phyloP scores from a whole-genome alignment of 2,888 invertebrate genomes.

The Hyppa rectilinea region DNA sequence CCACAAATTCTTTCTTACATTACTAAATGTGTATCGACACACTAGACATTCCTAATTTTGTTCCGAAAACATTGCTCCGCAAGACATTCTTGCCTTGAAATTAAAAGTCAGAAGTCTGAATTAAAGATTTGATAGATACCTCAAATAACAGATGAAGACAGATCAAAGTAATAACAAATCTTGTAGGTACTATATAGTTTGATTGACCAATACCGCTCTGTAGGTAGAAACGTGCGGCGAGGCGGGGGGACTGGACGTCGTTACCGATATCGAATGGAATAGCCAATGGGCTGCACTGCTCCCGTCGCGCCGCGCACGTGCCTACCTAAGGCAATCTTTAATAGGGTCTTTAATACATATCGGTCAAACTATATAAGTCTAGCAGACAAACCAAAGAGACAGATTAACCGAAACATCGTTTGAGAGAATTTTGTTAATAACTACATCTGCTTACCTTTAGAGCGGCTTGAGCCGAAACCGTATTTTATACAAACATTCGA shows the following conservation, averaged over 20 bases:
- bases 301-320: too few relatives aligned
- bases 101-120: background rate
- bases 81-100: slow-evolving; percentile 47
- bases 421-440: slow-evolving; percentile 35
- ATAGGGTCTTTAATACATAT: too few relatives aligned
- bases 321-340: too few relatives aligned
- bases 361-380: too few relatives aligned
- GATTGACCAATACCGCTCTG: too few relatives aligned
- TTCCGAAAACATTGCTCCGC: slow-evolving; percentile 46
- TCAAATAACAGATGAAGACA: slow-evolving; percentile 5
- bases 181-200: too few relatives aligned
- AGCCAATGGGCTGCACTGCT: too few relatives aligned
- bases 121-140: slow-evolving; percentile 24
- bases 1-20: slow-evolving; percentile 36
- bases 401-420: slow-evolving; percentile 13
- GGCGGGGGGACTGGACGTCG: too few relatives aligned
- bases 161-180: too few relatives aligned
- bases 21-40: slow-evolving; percentile 26
- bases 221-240: too few relatives aligned
- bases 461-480: slow-evolving; percentile 47
- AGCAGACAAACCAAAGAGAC: background rate
- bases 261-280: too few relatives aligned
- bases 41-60: slow-evolving; percentile 50
- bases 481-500: slow-evolving; percentile 63
- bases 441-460: slow-evolving; percentile 34